Evolutionary conservation across 2,113 vertebrate genomes (phyloP), one percentile per base, ranked within the genome.

Genomic region (Gallinago media): DNA sequence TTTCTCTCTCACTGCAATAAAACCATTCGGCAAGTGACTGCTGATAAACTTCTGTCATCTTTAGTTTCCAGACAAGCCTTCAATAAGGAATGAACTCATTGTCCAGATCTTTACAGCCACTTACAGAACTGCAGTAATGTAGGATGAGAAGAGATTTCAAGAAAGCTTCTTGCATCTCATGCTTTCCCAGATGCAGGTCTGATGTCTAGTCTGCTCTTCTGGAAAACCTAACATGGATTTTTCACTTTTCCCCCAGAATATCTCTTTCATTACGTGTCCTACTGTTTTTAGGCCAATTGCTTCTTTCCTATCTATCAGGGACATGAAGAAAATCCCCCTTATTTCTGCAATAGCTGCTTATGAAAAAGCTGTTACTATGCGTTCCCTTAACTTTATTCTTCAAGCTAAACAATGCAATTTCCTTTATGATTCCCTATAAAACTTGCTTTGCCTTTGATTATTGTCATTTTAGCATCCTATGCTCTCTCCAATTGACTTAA

Each of bases 61-160:
- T 62, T 6, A 22, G 29, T 36, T 89, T 42, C 31, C 46, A 47
- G 50, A 42, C 29, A 55, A 47, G 18, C 16, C 46, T 52, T 50
- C 36, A 27, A 2, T 19, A 42, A 36, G 32, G 56, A 59, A 63
- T 10, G 9, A 67, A 56, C 31, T 67, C 56, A 62, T 38, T 38
- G 29, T 47, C 11, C 8, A 2, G 31, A 72, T 11, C 47, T 75
- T n/a, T 34, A 21, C 15, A n/a, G 1, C 61, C 3, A 0, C 1
- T 49, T 36, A 4, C 29, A 22, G 55, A 11, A 52, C 36, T 46
- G 34, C 2, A n/a, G 31, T 49, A 62, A 54, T 4, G 55, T 1
- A 32, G 70, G n/a, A 2, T 18, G 31, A 89, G 78, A 78, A 44
- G 12, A 74, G 29, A 65, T n/a, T 56, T 68, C 56, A 4, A 8